Evolutionary conservation across 2,113 vertebrate genomes (phyloP), one percentile per base, ranked within the genome.

Genomic region (Ochotona princeps): DNA sequence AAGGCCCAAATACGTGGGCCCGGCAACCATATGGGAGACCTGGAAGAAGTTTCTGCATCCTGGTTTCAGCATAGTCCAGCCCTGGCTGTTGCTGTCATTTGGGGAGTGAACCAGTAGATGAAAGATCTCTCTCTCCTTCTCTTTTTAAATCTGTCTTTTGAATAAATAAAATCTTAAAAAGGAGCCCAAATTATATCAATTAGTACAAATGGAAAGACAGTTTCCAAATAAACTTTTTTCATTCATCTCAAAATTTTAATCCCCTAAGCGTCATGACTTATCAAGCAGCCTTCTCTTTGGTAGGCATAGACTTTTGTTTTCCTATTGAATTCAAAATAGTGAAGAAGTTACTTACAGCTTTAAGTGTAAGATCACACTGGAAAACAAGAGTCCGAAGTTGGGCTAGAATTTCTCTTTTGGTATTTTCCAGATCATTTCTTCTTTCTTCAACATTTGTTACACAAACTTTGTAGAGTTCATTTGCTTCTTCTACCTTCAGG

Each of bases 321-420:
- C 51, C 13, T 15, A 14, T 14, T 75, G 83, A 5, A 66, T 87
- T 94, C 30, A 89, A 94, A 94, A 89, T 12, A 79, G 12, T 87
- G 28, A 82, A 76, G 67, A 93, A 95, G 95, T 83, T 75, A 94
- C 99, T 98, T 97, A 99, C 99, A 83, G 99, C 99, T 96, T 99
- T 99, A 88, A 99, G 98, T 70, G 99, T 99, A 92, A 99, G 98
- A 97, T 99, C 99, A 87, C 99, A 99, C 96, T 99, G 99, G 93
- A 99, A 99, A 96, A 99, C 98, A 97, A 99, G 98, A 96, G 99
- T 98, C 87, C 99, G 98, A 90, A 99, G 98, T 97, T 99, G 99
- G 66, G 98, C 98, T 97, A 99, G 97, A 87, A 99, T 98, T 92
- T 99, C 98, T 75, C 98, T 99, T 98, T 99, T 99, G 92, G 98